Base-by-base conservation (phyloP, 2,888 invertebrate genomes). In the Plagiodera versicolora region DNA sequence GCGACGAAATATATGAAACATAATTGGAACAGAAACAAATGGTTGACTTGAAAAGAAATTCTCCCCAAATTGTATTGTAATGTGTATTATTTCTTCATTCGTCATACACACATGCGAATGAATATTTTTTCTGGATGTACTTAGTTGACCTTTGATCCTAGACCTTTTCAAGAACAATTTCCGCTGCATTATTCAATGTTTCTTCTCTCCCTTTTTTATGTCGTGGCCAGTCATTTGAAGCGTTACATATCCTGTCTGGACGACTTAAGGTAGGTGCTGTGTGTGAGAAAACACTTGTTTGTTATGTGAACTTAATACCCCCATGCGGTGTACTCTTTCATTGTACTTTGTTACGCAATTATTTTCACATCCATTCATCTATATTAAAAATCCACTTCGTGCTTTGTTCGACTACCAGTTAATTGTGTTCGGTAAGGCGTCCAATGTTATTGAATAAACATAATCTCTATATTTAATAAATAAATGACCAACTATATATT, bases 161-260 rank as follows among this genome's bases (percentile, higher is more conserved):
- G 63, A 64, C 65, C 67, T 66, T 67, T 70, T 69, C 64, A 71
- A 68, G 67, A 68, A 66, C 39, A 28, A 52, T 70, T 70, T 72
- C 72, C 72, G 70, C 62, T 71, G 60, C 63, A 63, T 67, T 66
- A 67, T n/a, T n/a, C n/a, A 67, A 60, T 39, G 62, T 55, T 61
- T 53, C 63, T 60, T 59, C 46, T 59, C 32, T 28, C 8, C 60
- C 66, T 49, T 61, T 61, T 61, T 53, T 46, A 39, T 58, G 66
- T 62, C 63, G 67, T 68, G 69, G 60, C 59, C 70, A 67, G 63
- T 66, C 70, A 66, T 59, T 69, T 59, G 67, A 65, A 69, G 68
- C 70, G 61, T 69, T 66, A 70, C 70, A 63, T 54, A 70, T 72
- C 70, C 70, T 70, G 70, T 67, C 63, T 60, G 10, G 32, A 11